Evolutionary conservation across 2,888 invertebrate genomes (phyloP).

Genomic region (Cartodere bifasciata): DNA sequence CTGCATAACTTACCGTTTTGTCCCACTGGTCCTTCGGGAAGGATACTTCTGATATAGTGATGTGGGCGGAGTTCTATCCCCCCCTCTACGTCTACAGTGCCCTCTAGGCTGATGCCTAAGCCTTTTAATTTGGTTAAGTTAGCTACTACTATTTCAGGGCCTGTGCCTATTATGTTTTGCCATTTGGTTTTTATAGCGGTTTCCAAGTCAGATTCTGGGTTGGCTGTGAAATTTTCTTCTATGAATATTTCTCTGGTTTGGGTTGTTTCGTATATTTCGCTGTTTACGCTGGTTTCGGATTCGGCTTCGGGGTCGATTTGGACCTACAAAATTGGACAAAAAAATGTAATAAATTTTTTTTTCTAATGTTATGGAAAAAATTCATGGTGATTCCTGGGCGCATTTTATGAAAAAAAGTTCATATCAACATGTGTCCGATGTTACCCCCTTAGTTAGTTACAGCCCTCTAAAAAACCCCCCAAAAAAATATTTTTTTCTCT

Average conservation of each 20-base stretch:
- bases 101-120: constrained; percentile 93
- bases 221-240: constrained; percentile 34
- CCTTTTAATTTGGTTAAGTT: constrained; percentile 88
- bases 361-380: constrained; percentile 2
- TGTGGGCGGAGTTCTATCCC: constrained; percentile 96
- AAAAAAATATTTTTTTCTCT: too few species aligned
- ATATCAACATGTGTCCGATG: not conserved
- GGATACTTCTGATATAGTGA: constrained; percentile 93
- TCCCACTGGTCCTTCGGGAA: constrained; percentile 94
- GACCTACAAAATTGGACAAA: constrained; percentile 19
- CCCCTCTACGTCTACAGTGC: constrained; percentile 96
- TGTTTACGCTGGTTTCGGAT: constrained; percentile 69
- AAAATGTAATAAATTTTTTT: constrained; percentile 4
- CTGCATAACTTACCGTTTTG: constrained; percentile 78
- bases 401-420: not conserved
- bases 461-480: too few species aligned
- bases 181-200: constrained; percentile 68
- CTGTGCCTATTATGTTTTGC: constrained; percentile 67
- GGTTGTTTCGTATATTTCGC: constrained; percentile 48
- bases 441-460: constrained; percentile 1
- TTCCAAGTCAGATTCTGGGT: constrained; percentile 35
- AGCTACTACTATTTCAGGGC: constrained; percentile 77
- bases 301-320: constrained; percentile 67
- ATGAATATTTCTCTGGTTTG: constrained; percentile 34
- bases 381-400: not conserved